phyloP scores from a whole-genome alignment of 2,113 vertebrate species.

The Orientallactaga bullata region DNA sequence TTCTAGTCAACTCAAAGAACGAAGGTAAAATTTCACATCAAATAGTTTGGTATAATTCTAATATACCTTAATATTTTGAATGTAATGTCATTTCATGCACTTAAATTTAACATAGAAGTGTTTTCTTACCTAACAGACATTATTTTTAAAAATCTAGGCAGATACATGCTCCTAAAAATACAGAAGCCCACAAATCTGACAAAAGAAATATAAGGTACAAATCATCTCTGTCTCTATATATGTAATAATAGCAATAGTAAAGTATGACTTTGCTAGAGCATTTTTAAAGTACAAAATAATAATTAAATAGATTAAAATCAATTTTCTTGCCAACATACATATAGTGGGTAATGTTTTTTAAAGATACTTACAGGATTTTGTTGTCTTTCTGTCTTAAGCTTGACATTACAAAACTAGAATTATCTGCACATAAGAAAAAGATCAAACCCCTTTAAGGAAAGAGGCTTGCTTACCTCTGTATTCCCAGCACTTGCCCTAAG shows the following conservation, averaged over 20 bases:
- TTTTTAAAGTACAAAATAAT: slow-evolving; percentile 31
- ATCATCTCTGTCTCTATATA: background rate
- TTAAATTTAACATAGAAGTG: slow-evolving; percentile 43
- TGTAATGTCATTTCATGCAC: background rate
- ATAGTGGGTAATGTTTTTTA: background rate
- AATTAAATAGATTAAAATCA: slow-evolving; percentile 11
- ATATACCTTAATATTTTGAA: background rate
- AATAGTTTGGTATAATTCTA: background rate
- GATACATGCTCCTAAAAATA: slow-evolving; percentile 37
- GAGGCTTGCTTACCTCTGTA: background rate
- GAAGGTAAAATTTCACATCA: slow-evolving; percentile 15
- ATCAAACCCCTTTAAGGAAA: background rate
- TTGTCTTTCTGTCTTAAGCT: slow-evolving; percentile 42
- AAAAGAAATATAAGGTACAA: slow-evolving; percentile 63
- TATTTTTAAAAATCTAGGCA: slow-evolving; percentile 73
- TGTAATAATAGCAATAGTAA: background rate
- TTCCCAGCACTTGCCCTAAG: background rate
- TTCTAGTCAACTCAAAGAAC: background rate
- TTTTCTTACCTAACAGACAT: slow-evolving; percentile 57
- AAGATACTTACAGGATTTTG: slow-evolving; percentile 32
- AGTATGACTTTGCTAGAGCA: background rate
- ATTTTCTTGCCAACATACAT: slow-evolving; percentile 12
- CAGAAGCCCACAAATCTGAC: slow-evolving; percentile 54
- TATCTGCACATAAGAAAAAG: background rate
- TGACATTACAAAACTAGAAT: slow-evolving; percentile 41